phyloP scores from a whole-genome alignment of 2,113 vertebrate species.

The Phocoena sinus region DNA sequence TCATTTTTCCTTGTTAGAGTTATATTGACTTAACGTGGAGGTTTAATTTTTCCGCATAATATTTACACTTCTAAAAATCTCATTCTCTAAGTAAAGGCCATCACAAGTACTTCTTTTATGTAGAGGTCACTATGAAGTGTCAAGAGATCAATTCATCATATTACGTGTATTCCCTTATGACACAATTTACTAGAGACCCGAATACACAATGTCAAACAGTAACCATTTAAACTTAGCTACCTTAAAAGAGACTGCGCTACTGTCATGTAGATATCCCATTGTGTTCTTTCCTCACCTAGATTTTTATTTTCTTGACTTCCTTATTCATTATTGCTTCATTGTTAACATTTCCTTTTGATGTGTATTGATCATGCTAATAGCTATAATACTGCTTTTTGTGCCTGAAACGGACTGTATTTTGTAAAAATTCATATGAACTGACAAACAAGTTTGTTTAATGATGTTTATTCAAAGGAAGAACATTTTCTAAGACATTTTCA shows the following conservation, averaged over 20 bases:
- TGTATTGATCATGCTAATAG: conserved; percentile 29
- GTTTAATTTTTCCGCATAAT: neutral
- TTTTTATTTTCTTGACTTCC: neutral
- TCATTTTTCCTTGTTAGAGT: conserved; percentile 12
- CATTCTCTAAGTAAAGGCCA: neutral
- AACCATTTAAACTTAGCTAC: neutral
- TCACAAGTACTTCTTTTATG: neutral
- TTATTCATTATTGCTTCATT: neutral
- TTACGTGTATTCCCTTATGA: neutral
- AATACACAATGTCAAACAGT: neutral
- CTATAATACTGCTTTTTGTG: neutral
- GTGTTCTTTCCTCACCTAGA: neutral
- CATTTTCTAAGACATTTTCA: conserved; percentile 71
- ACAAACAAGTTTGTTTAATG: conserved; percentile 80
- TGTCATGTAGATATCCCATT: neutral
- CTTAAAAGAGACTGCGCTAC: neutral
- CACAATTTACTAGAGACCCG: neutral
- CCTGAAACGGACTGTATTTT: neutral
- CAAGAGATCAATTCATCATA: neutral
- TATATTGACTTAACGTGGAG: neutral
- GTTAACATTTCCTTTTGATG: conserved; percentile 25
- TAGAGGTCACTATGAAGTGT: neutral
- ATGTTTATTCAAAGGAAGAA: conserved; percentile 77
- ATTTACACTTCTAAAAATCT: neutral
- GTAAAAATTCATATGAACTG: conserved; percentile 62